A percentile compares a stretch with the other conserved stretches of the same genome.
Conservation (phyloP, 1,140 invertebrate species). For the Diorhabda carinulata region DNA sequence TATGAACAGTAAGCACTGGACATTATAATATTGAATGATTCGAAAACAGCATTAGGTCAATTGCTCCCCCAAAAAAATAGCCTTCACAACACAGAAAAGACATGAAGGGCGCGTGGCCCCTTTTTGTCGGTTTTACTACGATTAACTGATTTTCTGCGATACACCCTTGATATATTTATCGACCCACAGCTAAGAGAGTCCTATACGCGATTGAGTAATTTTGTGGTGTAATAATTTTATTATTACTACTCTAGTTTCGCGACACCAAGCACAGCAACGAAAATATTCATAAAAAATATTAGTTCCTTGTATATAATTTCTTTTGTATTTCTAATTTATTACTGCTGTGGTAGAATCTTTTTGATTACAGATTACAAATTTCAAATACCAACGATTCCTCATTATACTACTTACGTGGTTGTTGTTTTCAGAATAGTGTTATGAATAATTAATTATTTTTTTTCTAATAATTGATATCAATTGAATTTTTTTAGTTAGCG, state of each 20-base stretch:
- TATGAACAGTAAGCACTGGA: conserved; percentile 17
- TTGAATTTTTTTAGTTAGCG: too few relatives aligned
- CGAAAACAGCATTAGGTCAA: conserved; percentile 21
- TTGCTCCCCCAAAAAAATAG: conserved; percentile 26
- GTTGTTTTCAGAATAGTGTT: too few relatives aligned
- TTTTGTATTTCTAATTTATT: too few relatives aligned
- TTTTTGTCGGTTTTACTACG: conserved; percentile 25
- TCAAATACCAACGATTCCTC: too few relatives aligned
- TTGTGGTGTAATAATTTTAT: background rate
- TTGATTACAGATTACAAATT: too few relatives aligned
- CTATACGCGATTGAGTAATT: conserved; percentile 8
- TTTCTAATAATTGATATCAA: too few relatives aligned
- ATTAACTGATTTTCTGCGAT: background rate
- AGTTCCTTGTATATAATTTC: too few relatives aligned
- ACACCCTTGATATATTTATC: conserved; percentile 25
- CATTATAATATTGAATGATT: conserved; percentile 25
- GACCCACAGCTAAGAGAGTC: conserved; percentile 28
- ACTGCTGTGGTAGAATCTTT: too few relatives aligned
- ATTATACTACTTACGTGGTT: too few relatives aligned
- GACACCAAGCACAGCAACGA: too few relatives aligned
- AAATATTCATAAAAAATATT: too few relatives aligned
- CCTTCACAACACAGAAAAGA: background rate
- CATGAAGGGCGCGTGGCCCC: conserved; percentile 20
- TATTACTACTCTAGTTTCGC: background rate
- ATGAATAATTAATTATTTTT: too few relatives aligned